phyloP scores from a whole-genome alignment of 2,888 invertebrate genomes.

The Heliothis peltigera region DNA sequence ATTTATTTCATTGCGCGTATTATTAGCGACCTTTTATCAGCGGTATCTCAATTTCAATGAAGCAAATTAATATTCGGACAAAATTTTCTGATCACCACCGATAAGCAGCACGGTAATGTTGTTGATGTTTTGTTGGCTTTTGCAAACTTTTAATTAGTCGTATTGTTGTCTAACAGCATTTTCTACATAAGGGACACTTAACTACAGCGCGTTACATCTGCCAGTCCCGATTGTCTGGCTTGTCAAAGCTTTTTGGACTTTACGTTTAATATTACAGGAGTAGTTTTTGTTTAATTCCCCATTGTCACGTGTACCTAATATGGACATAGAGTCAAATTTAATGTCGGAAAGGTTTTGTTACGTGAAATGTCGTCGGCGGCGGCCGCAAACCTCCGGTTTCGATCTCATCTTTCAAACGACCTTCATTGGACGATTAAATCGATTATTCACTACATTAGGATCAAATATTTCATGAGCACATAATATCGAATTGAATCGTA shows the following conservation, averaged over 20 bases:
- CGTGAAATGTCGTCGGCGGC: constrained; percentile 76
- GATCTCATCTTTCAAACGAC: constrained; percentile 80
- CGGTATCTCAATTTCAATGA: constrained; percentile 69
- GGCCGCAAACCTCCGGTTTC: constrained; percentile 73
- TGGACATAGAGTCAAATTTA: constrained; percentile 84
- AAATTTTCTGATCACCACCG: constrained; percentile 63
- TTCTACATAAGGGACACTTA: constrained; percentile 71
- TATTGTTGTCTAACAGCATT: constrained; percentile 82
- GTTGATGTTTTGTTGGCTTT: constrained; percentile 74
- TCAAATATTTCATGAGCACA: constrained; percentile 36
- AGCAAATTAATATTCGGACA: constrained; percentile 68
- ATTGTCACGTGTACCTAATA: constrained; percentile 71
- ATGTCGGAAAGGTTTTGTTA: constrained; percentile 81
- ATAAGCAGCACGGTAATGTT: constrained; percentile 70
- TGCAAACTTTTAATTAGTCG: constrained; percentile 79
- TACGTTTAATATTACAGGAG: constrained; percentile 62
- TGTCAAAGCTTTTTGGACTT: constrained; percentile 70
- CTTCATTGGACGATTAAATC: constrained; percentile 73
- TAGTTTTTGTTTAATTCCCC: constrained; percentile 66
- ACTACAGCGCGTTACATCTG: constrained; percentile 79
- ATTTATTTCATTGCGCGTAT: constrained; percentile 64
- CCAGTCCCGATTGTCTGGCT: constrained; percentile 59
- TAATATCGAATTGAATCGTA: constrained; percentile 37
- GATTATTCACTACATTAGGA: constrained; percentile 46
- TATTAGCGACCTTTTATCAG: constrained; percentile 59